Percentiles rank a stretch among this genome's conserved stretches.
Evolutionary conservation across 2,113 vertebrate species (phyloP).

Genomic region (Syrmaticus mikado): DNA sequence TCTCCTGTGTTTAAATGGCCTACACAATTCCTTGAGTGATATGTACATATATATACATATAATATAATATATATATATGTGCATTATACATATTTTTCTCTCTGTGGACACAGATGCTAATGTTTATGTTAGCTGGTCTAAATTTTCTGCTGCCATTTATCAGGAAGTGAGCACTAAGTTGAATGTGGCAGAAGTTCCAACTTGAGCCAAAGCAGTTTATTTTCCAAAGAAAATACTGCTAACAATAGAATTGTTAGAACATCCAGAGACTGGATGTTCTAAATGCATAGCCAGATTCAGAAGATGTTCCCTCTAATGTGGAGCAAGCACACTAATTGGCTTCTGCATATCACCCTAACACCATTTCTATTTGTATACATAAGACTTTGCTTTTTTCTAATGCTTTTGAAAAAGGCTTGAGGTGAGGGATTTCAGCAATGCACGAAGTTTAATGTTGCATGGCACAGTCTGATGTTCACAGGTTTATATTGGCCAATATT

Average conservation of each 20-base stretch:
- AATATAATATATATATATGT: too few species aligned
- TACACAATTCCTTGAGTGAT: background rate
- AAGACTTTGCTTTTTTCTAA: slow-evolving; percentile 26
- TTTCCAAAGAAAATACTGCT: slow-evolving; percentile 27
- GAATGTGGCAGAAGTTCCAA: slow-evolving; percentile 9
- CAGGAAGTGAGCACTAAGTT: background rate
- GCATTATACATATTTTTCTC: background rate
- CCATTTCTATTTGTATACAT: background rate
- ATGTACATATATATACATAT: too few species aligned
- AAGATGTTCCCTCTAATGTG: background rate
- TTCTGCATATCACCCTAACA: background rate
- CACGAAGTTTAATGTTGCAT: slow-evolving; percentile 65
- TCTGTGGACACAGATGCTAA: slow-evolving; percentile 6
- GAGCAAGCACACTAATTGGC: background rate
- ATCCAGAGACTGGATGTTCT: background rate
- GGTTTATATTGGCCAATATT: slow-evolving; percentile 68
- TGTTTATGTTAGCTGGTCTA: slow-evolving; percentile 24
- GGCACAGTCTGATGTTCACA: slow-evolving; percentile 37
- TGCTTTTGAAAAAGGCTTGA: slow-evolving; percentile 41
- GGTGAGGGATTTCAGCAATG: slow-evolving; percentile 62
- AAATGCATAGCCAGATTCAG: background rate
- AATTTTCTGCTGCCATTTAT: slow-evolving; percentile 28
- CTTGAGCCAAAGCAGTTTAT: slow-evolving; percentile 14
- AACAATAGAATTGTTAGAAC: slow-evolving; percentile 7
- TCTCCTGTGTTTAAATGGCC: background rate